Evolutionary conservation across 2,113 vertebrate species (phyloP).

Genomic region (Lepidothrix coronata): DNA sequence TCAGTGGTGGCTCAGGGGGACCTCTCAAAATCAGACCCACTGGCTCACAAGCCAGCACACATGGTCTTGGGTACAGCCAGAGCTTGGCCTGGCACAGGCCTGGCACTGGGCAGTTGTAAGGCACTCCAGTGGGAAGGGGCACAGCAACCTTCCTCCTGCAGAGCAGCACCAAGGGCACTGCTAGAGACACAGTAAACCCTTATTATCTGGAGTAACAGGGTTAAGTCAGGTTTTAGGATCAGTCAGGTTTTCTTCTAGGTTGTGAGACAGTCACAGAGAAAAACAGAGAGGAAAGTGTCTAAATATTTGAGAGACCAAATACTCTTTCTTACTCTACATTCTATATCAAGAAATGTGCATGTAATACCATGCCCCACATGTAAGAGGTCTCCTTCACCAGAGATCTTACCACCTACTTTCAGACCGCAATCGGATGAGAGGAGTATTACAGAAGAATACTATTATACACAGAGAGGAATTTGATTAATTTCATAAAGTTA

Average conservation of each 20-base stretch:
- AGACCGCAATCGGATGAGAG: background rate
- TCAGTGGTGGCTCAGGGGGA: background rate
- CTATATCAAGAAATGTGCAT: background rate
- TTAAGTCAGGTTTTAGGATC: background rate
- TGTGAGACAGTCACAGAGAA: background rate
- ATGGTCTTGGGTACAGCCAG: background rate
- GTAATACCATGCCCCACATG: background rate
- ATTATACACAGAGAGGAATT: background rate
- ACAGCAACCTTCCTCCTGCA: background rate
- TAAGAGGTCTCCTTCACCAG: background rate
- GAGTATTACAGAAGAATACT: background rate
- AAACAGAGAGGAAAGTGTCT: background rate
- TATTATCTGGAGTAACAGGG: background rate
- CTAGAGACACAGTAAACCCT: no score
- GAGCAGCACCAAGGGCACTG: background rate
- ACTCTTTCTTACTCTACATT: background rate
- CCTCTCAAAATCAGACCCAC: background rate
- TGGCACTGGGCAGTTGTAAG: background rate
- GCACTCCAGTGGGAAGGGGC: rapidly evolving
- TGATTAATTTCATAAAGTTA: background rate
- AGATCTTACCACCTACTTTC: background rate
- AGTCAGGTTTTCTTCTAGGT: background rate
- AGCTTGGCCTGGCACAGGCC: background rate
- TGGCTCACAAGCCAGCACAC: background rate
- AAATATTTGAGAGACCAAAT: background rate